These are phyloP conservation scores for Acanthosoma haemorrhoidale DNA, from an alignment of 2,888 invertebrate genomes.

Conservation along the genomic window DNA sequence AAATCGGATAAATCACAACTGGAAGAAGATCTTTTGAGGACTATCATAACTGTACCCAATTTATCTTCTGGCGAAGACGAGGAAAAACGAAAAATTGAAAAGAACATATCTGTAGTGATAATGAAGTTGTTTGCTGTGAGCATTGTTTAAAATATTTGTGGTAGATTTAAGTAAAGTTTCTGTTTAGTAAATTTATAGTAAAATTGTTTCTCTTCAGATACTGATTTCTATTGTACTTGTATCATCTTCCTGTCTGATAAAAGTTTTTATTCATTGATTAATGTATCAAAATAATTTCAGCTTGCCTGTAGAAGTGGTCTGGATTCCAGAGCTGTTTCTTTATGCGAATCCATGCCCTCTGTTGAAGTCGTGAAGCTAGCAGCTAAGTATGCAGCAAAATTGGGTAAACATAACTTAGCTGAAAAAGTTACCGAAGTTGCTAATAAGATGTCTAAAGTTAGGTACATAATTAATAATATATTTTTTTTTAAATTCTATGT, in stretches of 20 bases:
- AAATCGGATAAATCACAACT: constrained; percentile 73
- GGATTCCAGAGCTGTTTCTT: constrained; percentile 79
- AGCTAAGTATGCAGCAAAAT: constrained; percentile 79
- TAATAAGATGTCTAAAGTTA: constrained; percentile 30
- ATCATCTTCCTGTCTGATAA: too few species aligned
- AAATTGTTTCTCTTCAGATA: too few species aligned
- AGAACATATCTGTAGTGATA: constrained; percentile 66
- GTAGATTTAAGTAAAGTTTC: too few species aligned
- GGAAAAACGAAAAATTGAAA: constrained; percentile 54
- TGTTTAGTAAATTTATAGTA: too few species aligned
- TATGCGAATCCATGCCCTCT: constrained; percentile 75
- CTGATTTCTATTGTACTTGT: too few species aligned
- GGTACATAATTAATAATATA: constrained; percentile 20
- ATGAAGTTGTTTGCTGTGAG: constrained; percentile 84
- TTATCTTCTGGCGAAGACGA: constrained; percentile 18
- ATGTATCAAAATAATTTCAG: constrained; percentile 52
- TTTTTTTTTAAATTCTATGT: background rate
- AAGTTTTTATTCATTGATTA: too few species aligned
- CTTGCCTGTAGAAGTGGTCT: constrained; percentile 76
- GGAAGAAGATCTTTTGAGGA: constrained; percentile 55
- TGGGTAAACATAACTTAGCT: constrained; percentile 70
- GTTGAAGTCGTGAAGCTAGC: constrained; percentile 73
- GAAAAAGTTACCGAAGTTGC: constrained; percentile 57
- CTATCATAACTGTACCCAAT: constrained; percentile 30
- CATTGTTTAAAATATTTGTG: too few species aligned